A percentile compares a stretch with the other conserved stretches of the same genome.
These are phyloP conservation scores for Aplochiton taeniatus DNA, from an alignment of 2,797 vertebrate species.

Conservation along the genomic window DNA sequence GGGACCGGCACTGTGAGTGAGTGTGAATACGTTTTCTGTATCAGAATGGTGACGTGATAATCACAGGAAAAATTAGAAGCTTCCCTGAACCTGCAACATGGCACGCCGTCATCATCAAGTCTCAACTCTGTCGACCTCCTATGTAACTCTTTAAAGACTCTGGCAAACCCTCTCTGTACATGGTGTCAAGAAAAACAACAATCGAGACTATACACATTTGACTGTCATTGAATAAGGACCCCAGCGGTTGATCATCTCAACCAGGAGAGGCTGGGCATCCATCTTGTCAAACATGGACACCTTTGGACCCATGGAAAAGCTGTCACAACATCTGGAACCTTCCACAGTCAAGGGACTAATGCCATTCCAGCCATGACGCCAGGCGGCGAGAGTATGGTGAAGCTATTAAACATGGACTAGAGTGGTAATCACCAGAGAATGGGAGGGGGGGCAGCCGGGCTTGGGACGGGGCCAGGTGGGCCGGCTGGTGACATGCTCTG, in stretches of 20 bases:
- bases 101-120: slow-evolving; percentile 29
- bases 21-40: no score
- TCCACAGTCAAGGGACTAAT: slow-evolving; percentile 61
- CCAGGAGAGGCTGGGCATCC: slow-evolving; percentile 31
- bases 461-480: slow-evolving; percentile 47
- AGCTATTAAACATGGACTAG: slow-evolving; percentile 75
- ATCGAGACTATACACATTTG: slow-evolving; percentile 57
- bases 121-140: slow-evolving; percentile 27
- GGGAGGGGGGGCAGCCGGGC: slow-evolving; percentile 26
- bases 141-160: slow-evolving; percentile 27
- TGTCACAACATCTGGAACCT: slow-evolving; percentile 60
- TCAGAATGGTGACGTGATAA: slow-evolving; percentile 37
- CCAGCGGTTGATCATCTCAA: slow-evolving; percentile 49
- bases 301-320: slow-evolving; percentile 25
- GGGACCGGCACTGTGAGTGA: no score
- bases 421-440: slow-evolving; percentile 64
- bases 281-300: slow-evolving; percentile 20
- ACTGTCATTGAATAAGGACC: slow-evolving; percentile 48
- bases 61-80: slow-evolving; percentile 31
- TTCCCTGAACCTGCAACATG: slow-evolving; percentile 31
- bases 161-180: no score
- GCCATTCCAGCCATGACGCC: slow-evolving; percentile 43
- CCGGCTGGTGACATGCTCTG: slow-evolving; percentile 28
- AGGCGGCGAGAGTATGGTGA: slow-evolving; percentile 47
- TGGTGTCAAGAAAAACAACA: slow-evolving; percentile 27